Percentiles rank a stretch among this genome's conserved stretches.
phyloP scores from a whole-genome alignment of 2,797 vertebrate species.

The Anguilla pacifica region DNA sequence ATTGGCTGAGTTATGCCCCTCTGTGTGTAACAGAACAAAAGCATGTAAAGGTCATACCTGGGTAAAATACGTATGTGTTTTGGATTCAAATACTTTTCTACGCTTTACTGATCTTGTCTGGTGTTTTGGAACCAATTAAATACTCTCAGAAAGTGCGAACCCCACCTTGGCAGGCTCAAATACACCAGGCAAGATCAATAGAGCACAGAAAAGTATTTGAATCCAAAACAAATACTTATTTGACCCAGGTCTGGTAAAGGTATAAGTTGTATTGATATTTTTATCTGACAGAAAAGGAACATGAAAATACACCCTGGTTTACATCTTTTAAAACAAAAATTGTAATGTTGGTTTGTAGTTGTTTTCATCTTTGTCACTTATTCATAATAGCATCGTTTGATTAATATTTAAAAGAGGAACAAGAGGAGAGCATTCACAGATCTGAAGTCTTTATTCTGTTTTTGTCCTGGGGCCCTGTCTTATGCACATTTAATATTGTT shows the following conservation, averaged over 20 bases:
- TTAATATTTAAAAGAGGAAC: neutral
- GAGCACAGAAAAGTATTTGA: no score
- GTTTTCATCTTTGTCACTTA: neutral
- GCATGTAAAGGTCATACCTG: neutral
- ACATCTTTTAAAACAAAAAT: neutral
- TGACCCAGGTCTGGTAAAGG: neutral
- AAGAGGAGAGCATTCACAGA: constrained; percentile 3
- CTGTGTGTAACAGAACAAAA: neutral
- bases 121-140: no score
- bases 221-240: no score
- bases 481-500: neutral
- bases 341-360: neutral
- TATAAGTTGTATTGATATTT: neutral
- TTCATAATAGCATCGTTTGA: neutral
- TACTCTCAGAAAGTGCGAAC: no score
- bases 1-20: neutral
- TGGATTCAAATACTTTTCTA: no score
- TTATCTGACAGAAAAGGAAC: neutral
- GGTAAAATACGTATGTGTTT: no score
- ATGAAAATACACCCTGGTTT: neutral
- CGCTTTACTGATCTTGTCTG: no score
- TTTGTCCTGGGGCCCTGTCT: neutral
- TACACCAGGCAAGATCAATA: no score
- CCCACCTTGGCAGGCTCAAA: no score
- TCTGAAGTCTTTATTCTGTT: neutral